A percentile compares a stretch with the other conserved stretches of the same genome.
Evolutionary conservation across 2,113 vertebrate genomes (phyloP).

Genomic region (Ceyx margarethae): DNA sequence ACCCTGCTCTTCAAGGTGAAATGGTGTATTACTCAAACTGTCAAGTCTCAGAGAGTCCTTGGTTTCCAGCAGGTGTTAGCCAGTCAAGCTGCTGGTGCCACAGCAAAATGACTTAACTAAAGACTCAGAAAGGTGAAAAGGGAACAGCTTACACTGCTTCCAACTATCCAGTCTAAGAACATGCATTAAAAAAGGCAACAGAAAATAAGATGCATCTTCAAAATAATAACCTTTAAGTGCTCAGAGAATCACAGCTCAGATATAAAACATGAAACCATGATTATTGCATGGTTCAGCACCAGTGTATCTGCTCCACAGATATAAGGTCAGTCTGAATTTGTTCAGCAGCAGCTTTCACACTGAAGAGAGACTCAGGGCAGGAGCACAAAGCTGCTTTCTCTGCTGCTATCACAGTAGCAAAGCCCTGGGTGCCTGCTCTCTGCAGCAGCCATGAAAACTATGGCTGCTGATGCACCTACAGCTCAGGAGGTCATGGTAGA

Average conservation of each 20-base stretch:
- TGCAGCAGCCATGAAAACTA: not conserved
- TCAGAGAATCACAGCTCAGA: not conserved
- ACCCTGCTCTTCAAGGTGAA: not conserved
- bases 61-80: not conserved
- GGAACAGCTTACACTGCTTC: not conserved
- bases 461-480: not conserved
- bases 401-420: not conserved
- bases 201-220: not conserved
- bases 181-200: not conserved
- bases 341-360: not conserved
- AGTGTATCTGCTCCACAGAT: not conserved
- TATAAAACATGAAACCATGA: not conserved
- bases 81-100: not conserved
- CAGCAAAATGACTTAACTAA: not conserved
- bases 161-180: not conserved
- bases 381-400: not conserved
- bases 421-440: not conserved
- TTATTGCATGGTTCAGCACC: not conserved
- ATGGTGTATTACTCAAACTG: not conserved
- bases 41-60: not conserved
- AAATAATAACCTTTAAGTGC: not conserved
- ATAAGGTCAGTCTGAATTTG: not conserved
- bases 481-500: not conserved
- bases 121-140: not conserved
- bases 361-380: not conserved